Evolutionary conservation across 2,797 vertebrate genomes (phyloP), one percentile per base, ranked within the genome.

Genomic region (Kryptolebias ocellatus): DNA sequence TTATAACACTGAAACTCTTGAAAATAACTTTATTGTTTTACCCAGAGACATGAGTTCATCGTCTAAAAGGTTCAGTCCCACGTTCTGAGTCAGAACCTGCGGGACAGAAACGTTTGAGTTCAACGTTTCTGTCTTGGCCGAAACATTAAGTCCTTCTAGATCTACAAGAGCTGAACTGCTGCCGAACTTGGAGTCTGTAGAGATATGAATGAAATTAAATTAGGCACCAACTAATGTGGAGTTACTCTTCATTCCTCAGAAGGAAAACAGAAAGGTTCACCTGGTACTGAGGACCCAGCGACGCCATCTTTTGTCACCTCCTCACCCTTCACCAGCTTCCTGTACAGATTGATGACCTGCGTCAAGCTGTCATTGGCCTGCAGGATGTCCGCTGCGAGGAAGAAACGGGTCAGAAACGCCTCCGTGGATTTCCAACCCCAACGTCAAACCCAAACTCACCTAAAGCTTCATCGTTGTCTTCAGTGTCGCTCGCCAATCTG

Each of bases 41-140:
- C 98, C 96, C 77, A 99, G 92, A 60, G 96, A 97, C 97, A 99
- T 98, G 65, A 99, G 96, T 64, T 99, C 98, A 63, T 99, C 98
- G 15, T 99, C 98, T 70, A 99, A 87, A 72, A 99, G 91, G 69
- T 94, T 98, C 60, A 96, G 73, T 0, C 95, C 87, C 89, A 83
- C 81, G 64, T 95, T 95, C 34, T 95, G 91, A 73, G 83, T 90
- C 4, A 1, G 92, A 70, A 53, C 76, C 78, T 82, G 85, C 4
- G 84, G 66, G 61, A 79, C 83, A 46, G 93, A 92, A 74, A 91
- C 31, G 59, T 95, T 90, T 46, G 93, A 90, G 72, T 93, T 92
- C 47, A 92, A 89, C 15, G 92, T 85, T 45, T 90, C 81, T 4
- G 86, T 75, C 1, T 82, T 77, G 45, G 88, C 74, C 3, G 93